phyloP scores from a whole-genome alignment of 2,113 vertebrate species.

The Chamaetylas fuelleborni region DNA sequence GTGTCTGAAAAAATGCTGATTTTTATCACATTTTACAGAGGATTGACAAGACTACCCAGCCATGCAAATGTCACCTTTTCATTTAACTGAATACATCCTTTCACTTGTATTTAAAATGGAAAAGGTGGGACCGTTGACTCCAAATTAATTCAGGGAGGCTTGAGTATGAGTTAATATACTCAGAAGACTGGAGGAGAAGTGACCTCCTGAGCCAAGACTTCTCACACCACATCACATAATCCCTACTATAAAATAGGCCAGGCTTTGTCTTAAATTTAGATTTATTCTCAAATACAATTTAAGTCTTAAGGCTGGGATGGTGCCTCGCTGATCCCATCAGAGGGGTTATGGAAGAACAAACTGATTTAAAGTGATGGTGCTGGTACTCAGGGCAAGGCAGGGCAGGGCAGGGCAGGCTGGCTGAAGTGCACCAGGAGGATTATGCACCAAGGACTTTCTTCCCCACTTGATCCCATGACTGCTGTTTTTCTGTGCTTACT shows the following conservation, averaged over 20 bases:
- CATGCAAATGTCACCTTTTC: background rate
- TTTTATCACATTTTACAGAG: background rate
- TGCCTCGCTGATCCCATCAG: background rate
- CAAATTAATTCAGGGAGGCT: background rate
- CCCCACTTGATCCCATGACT: background rate
- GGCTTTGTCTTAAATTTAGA: background rate
- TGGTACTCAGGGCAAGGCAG: background rate
- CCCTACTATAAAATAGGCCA: background rate
- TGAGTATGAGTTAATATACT: background rate
- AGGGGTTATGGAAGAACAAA: background rate
- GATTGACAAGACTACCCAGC: background rate
- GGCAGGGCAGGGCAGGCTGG: background rate
- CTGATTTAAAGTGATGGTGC: background rate
- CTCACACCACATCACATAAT: background rate
- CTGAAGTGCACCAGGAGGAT: rapidly evolving
- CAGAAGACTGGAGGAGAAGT: background rate
- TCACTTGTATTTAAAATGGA: background rate
- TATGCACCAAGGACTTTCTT: background rate
- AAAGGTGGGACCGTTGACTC: background rate
- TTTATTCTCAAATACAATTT: background rate
- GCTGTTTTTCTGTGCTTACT: background rate
- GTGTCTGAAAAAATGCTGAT: background rate
- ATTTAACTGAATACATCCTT: background rate
- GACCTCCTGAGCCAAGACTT: background rate
- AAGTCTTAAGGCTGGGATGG: background rate